phyloP scores from a whole-genome alignment of 2,888 invertebrate genomes.

The Athrips mouffetella region DNA sequence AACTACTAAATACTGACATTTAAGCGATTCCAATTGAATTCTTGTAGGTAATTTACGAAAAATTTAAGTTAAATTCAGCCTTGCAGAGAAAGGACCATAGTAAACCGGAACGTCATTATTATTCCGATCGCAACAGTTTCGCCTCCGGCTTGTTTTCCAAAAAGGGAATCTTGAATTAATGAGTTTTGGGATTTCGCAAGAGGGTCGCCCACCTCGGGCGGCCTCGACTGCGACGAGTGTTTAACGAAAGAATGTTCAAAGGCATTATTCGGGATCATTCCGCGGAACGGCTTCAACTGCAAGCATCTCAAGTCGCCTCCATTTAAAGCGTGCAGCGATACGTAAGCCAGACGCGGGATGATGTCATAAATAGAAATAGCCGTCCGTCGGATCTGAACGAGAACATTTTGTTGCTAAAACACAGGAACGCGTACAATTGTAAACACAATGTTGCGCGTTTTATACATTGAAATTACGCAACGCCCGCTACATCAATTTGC shows the following conservation, averaged over 20 bases:
- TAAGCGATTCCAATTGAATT: not conserved
- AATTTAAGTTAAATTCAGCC: not conserved
- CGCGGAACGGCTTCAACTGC: constrained; percentile 74
- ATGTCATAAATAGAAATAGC: constrained; percentile 81
- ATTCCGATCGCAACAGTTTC: constrained; percentile 54
- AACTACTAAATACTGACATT: not conserved
- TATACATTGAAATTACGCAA: constrained; percentile 24
- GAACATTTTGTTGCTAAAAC: constrained; percentile 63
- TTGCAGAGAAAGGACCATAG: not conserved
- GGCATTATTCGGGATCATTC: constrained; percentile 72
- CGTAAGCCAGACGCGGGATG: constrained; percentile 76
- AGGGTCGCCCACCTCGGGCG: constrained; percentile 49
- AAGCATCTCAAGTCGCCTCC: constrained; percentile 75
- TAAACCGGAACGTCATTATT: constrained; percentile 42
- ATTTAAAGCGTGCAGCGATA: constrained; percentile 80
- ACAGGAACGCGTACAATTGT: constrained; percentile 49
- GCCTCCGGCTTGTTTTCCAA: constrained; percentile 57
- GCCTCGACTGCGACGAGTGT: constrained; percentile 37
- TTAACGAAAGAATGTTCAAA: constrained; percentile 65
- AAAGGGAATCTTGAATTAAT: constrained; percentile 74
- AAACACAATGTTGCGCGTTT: constrained; percentile 37
- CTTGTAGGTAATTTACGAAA: not conserved
- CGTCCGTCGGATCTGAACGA: constrained; percentile 53
- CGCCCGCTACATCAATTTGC: constrained; percentile 12
- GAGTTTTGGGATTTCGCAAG: constrained; percentile 65